Evolutionary conservation across 2,797 vertebrate species (phyloP).

Genomic region (Melanotaenia parkinsoni): DNA sequence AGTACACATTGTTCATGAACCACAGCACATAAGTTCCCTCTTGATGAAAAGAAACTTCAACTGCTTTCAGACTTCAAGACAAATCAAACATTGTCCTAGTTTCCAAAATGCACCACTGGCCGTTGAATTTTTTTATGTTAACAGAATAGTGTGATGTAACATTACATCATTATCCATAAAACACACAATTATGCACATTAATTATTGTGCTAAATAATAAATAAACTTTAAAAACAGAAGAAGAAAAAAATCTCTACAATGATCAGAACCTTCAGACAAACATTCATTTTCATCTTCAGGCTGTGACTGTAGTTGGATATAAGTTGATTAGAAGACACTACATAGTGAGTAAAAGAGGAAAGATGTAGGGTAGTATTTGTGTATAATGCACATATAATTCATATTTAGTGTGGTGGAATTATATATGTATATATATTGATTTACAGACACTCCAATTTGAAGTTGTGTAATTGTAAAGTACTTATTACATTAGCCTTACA

Average conservation of each 20-base stretch:
- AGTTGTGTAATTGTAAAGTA: conserved; percentile 67
- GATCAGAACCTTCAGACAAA: conserved; percentile 39
- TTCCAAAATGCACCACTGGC: neutral
- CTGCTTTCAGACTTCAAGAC: neutral
- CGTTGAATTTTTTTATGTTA: neutral
- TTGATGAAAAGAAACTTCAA: neutral
- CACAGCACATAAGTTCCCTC: neutral
- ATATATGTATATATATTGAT: conserved; percentile 49
- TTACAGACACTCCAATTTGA: conserved; percentile 77
- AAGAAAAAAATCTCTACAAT: conserved; percentile 9
- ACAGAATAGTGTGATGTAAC: conserved; percentile 8
- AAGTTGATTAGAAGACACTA: conserved; percentile 36
- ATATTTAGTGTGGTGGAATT: conserved; percentile 46
- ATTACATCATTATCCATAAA: neutral
- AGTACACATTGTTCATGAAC: conserved; percentile 1
- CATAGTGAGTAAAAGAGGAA: conserved; percentile 41
- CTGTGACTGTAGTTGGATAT: conserved; percentile 25
- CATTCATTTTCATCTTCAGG: conserved; percentile 18
- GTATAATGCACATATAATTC: conserved; percentile 53
- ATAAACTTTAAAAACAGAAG: conserved; percentile 9
- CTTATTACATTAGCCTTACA: conserved; percentile 64
- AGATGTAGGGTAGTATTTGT: conserved; percentile 34
- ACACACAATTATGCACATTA: conserved; percentile 8
- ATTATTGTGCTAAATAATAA: conserved; percentile 22
- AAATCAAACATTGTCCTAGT: neutral